Evolutionary conservation across 2,888 invertebrate genomes (phyloP).

Genomic region (Orchesellides sinensis): DNA sequence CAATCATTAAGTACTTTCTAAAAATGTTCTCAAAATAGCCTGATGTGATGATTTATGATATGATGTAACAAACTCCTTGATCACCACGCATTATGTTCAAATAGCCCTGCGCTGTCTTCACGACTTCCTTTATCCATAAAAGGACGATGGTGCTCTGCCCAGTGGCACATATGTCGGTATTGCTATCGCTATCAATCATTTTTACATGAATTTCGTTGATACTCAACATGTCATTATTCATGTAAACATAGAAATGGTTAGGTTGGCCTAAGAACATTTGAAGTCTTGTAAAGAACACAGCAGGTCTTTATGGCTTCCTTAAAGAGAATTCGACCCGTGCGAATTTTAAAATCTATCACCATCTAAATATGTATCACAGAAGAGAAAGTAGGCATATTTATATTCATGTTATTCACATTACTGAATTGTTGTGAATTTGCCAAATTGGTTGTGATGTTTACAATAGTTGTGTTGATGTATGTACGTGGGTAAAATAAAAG

Average conservation of each 20-base stretch:
- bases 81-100: neutral
- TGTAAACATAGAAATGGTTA: too few species aligned
- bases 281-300: too few species aligned
- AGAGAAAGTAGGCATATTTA: neutral
- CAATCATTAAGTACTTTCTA: too few species aligned
- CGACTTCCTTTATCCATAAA: slow-evolving; percentile 39
- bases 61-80: neutral
- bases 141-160: too few species aligned
- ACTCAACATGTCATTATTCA: neutral
- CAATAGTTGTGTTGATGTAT: too few species aligned
- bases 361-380: neutral
- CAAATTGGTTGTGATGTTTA: neutral
- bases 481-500: too few species aligned
- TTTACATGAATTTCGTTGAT: neutral
- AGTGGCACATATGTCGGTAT: too few species aligned
- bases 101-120: neutral
- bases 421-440: too few species aligned
- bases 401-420: too few species aligned
- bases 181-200: neutral
- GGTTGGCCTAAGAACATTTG: too few species aligned
- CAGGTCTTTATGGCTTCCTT: too few species aligned
- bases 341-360: neutral
- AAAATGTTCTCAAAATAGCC: neutral
- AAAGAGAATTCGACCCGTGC: neutral
- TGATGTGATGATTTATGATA: neutral